Percentiles rank a stretch among this genome's conserved stretches.
phyloP scores from a whole-genome alignment of 2,888 invertebrate species.

The Dorcus hopei region DNA sequence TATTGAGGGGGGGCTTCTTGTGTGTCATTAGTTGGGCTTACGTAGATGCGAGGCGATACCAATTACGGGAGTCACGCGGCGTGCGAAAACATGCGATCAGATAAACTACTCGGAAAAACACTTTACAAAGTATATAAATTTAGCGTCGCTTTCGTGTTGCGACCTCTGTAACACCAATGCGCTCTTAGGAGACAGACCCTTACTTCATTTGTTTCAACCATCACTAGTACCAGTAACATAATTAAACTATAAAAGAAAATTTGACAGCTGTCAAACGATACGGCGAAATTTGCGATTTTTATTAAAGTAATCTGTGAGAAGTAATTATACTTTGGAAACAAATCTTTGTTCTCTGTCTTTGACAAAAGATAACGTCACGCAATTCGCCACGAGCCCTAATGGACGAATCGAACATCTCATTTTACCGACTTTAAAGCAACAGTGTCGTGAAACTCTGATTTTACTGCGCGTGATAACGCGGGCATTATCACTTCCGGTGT shows the following conservation, averaged over 20 bases:
- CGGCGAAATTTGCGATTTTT: no score
- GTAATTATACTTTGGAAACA: no score
- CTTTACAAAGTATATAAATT: conserved; percentile 3
- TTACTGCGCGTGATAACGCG: conserved; percentile 11
- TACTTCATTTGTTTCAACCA: neutral
- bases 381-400: no score
- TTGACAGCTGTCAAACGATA: neutral
- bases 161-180: no score
- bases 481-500: conserved; percentile 16
- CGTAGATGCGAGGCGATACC: conserved; percentile 22
- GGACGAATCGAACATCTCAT: neutral
- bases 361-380: no score
- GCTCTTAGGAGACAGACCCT: no score
- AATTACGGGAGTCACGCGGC: conserved; percentile 32
- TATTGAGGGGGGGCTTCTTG: neutral
- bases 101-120: conserved; percentile 21
- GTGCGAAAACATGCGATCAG: conserved; percentile 33
- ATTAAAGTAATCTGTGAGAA: no score
- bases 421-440: conserved; percentile 6
- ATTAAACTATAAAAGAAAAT: conserved; percentile 2
- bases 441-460: conserved; percentile 3
- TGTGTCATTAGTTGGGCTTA: conserved; percentile 20
- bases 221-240: neutral
- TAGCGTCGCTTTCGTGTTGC: neutral
- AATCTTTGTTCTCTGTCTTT: no score